Percentiles rank a stretch among this genome's conserved stretches.
These are phyloP conservation scores for Falco peregrinus DNA, from an alignment of 2,797 vertebrate species.

Conservation along the genomic window DNA sequence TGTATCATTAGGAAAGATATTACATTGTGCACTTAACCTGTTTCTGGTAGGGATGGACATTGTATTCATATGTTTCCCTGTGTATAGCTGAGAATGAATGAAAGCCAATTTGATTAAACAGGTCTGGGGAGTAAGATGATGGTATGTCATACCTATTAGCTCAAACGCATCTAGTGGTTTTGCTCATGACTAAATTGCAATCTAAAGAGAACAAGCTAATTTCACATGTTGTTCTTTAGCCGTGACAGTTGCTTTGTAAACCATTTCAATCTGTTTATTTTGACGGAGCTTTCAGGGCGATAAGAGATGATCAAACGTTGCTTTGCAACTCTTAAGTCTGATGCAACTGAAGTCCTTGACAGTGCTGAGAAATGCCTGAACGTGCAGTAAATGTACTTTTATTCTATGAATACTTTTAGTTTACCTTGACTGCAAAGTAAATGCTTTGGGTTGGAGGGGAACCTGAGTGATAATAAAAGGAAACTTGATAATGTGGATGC, in stretches of 20 bases:
- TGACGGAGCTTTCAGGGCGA: neutral
- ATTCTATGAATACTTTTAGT: neutral
- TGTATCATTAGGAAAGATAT: neutral
- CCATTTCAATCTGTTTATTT: neutral
- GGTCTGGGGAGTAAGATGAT: neutral
- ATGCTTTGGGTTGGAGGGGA: neutral
- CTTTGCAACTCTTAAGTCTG: accelerated
- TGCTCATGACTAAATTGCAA: neutral
- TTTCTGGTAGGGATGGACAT: neutral
- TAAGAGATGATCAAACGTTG: neutral
- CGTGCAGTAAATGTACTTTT: accelerated
- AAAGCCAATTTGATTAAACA: neutral
- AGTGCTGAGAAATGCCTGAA: neutral
- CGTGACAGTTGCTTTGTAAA: neutral
- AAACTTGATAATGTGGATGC: neutral
- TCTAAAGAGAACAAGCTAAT: neutral
- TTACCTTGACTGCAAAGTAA: neutral
- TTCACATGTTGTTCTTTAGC: neutral
- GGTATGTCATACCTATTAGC: neutral
- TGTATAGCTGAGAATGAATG: neutral
- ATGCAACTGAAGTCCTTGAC: neutral
- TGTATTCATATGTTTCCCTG: neutral
- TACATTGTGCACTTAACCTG: accelerated
- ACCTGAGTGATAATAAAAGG: neutral
- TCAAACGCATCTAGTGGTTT: neutral